Evolutionary conservation across 2,797 vertebrate genomes (phyloP).

Genomic region (Sebastes minor): DNA sequence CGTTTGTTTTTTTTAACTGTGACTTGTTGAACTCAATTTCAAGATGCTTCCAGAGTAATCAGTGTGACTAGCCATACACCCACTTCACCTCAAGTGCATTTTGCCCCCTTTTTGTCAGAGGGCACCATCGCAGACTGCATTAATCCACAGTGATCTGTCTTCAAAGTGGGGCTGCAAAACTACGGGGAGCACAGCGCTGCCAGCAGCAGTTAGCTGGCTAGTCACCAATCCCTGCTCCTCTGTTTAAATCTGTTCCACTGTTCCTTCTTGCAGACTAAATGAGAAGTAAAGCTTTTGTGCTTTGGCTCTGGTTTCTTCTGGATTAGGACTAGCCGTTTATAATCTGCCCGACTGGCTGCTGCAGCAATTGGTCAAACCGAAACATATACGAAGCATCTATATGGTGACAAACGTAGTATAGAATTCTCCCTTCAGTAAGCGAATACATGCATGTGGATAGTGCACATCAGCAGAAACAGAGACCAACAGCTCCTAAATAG

Average conservation of each 20-base stretch:
- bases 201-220: constrained; percentile 39
- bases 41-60: background rate
- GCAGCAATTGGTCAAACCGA: constrained; percentile 10
- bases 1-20: background rate
- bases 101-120: constrained; percentile 25
- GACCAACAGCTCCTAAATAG: constrained; percentile 42
- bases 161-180: constrained; percentile 53
- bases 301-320: constrained; percentile 34
- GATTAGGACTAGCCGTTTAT: constrained; percentile 18
- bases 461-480: constrained; percentile 42
- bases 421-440: background rate
- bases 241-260: constrained; percentile 37
- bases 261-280: constrained; percentile 13
- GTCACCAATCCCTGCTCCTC: constrained; percentile 21
- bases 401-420: background rate
- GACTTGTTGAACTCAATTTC: background rate
- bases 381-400: background rate
- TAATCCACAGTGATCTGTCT: constrained; percentile 57
- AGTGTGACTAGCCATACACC: background rate
- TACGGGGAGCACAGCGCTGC: constrained; percentile 42
- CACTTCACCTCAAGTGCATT: constrained; percentile 34
- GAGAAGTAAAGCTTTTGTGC: constrained; percentile 22
- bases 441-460: constrained; percentile 1
- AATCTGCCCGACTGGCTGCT: background rate
- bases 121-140: constrained; percentile 28